A percentile compares a stretch with the other conserved stretches of the same genome.
These are phyloP conservation scores for Pseudochirops corinnae DNA, from an alignment of 2,797 vertebrate species.

Conservation along the genomic window DNA sequence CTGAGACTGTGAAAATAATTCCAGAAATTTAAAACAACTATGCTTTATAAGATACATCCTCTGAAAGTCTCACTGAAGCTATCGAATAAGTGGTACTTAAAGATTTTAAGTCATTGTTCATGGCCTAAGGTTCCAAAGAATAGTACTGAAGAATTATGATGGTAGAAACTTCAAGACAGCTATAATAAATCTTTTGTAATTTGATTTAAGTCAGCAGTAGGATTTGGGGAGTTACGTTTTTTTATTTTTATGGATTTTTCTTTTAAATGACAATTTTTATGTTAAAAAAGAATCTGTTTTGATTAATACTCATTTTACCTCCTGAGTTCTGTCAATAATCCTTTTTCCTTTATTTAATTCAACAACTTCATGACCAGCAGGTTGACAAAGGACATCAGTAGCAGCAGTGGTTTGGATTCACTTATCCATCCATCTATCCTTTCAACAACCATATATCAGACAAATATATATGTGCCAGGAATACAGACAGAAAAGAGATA, in stretches of 20 bases:
- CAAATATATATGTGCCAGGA: not conserved
- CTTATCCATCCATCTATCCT: not conserved
- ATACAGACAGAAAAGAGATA: not conserved
- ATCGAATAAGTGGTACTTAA: slow-evolving; percentile 1
- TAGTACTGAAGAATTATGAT: not conserved
- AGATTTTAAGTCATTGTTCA: not conserved
- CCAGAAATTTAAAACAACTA: not conserved
- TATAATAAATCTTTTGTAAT: not conserved
- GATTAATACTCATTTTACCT: slow-evolving; percentile 34
- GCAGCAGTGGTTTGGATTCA: slow-evolving; percentile 6
- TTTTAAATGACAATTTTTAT: slow-evolving; percentile 36
- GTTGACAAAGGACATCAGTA: slow-evolving; percentile 13
- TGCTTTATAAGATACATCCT: not conserved
- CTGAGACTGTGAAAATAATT: not conserved
- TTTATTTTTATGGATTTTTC: slow-evolving; percentile 27
- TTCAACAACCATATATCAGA: not conserved
- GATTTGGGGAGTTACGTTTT: not conserved
- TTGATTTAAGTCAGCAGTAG: slow-evolving; percentile 10
- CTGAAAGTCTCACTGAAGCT: not conserved
- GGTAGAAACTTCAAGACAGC: not conserved
- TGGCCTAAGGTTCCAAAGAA: not conserved
- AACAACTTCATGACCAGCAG: not conserved
- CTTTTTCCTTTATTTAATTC: not conserved
- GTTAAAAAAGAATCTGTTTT: slow-evolving; percentile 24
- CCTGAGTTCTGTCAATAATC: not conserved